Conservation (phyloP, 2,888 invertebrate genomes). For the Cataglyphis livida region DNA sequence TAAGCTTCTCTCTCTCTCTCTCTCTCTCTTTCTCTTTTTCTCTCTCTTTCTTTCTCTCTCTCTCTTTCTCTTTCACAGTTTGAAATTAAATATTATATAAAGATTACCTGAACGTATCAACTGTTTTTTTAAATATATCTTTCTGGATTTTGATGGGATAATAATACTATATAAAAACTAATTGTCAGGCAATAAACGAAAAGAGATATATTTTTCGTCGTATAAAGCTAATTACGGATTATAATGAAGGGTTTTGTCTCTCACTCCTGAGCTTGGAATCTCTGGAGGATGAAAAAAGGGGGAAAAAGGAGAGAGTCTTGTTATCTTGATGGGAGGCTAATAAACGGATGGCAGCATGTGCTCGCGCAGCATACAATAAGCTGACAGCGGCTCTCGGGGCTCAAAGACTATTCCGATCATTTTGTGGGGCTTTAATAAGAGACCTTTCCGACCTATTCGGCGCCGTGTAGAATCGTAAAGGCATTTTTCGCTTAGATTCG, state of each 20-base stretch:
- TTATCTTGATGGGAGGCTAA: conserved; percentile 74
- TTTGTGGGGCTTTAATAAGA: conserved; percentile 69
- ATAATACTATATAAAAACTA: conserved; percentile 43
- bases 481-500: conserved; percentile 35
- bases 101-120: neutral
- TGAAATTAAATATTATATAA: neutral
- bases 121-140: neutral
- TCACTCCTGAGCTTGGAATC: conserved; percentile 36
- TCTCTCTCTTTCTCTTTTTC: neutral
- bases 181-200: conserved; percentile 31
- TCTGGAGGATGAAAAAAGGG: conserved; percentile 29
- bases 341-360: conserved; percentile 64
- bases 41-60: neutral
- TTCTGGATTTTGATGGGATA: conserved; percentile 45
- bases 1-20: neutral
- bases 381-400: conserved; percentile 68
- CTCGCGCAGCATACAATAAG: conserved; percentile 67
- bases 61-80: neutral
- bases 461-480: conserved; percentile 9
- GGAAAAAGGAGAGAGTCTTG: conserved; percentile 47
- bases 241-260: conserved; percentile 70
- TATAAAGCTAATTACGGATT: conserved; percentile 68
- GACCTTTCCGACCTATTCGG: conserved; percentile 64
- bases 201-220: conserved; percentile 51
- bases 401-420: conserved; percentile 68